Percentiles rank a stretch among this genome's conserved stretches.
Evolutionary conservation across 1,140 invertebrate species (phyloP).

Genomic region (Batillaria attramentaria): DNA sequence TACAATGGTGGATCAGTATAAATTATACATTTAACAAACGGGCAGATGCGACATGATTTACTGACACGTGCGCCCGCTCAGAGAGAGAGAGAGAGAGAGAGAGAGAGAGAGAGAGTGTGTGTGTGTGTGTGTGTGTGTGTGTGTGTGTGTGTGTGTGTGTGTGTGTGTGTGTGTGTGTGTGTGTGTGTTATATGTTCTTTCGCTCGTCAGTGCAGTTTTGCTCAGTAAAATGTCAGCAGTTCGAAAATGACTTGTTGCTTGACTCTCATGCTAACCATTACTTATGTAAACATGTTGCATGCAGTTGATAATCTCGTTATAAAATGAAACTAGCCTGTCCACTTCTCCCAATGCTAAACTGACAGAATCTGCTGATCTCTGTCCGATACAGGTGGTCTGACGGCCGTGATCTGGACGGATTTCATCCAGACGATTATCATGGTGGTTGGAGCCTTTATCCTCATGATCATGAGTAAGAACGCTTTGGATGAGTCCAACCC

Average conservation of each 20-base stretch:
- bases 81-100: background rate
- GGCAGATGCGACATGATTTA: no score
- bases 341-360: background rate
- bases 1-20: no score
- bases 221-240: background rate
- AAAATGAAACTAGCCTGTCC: slow-evolving; percentile 24
- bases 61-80: background rate
- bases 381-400: slow-evolving; percentile 72
- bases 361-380: background rate
- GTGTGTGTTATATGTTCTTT: background rate
- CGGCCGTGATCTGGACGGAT: slow-evolving; percentile 78
- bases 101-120: background rate
- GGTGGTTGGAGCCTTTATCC: slow-evolving; percentile 75
- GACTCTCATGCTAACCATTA: background rate
- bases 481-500: no score
- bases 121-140: slow-evolving; percentile 11
- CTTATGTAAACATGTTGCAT: no score
- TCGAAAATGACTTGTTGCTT: background rate
- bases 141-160: background rate
- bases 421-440: slow-evolving; percentile 77
- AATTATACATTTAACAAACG: no score
- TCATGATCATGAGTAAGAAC: slow-evolving; percentile 70
- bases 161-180: slow-evolving; percentile 3
- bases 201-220: background rate
- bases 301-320: slow-evolving; percentile 44